Evolutionary conservation across 2,888 invertebrate species (phyloP).

Genomic region (Falcaria lacertinaria): DNA sequence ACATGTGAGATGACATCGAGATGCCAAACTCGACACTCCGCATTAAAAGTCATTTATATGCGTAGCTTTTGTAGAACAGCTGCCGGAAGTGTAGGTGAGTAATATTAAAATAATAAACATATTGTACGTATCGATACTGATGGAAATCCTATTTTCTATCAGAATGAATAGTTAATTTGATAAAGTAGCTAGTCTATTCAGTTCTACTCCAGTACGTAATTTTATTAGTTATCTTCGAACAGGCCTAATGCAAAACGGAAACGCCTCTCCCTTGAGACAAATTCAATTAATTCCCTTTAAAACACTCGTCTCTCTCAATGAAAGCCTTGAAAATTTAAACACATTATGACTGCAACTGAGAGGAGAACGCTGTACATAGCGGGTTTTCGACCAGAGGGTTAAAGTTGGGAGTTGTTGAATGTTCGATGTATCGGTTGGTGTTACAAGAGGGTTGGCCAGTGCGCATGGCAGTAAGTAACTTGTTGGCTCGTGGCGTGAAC

Average conservation of each 20-base stretch:
- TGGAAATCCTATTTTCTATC: no score
- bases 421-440: constrained; percentile 22
- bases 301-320: constrained; percentile 58
- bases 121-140: no score
- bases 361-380: constrained; percentile 18
- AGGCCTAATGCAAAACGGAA: constrained; percentile 70
- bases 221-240: constrained; percentile 61
- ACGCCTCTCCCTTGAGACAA: constrained; percentile 69
- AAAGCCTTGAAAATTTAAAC: constrained; percentile 72
- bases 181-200: constrained; percentile 23
- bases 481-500: constrained; percentile 62
- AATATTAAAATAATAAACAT: no score
- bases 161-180: no score
- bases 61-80: no score
- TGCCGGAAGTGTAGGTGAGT: no score
- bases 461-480: constrained; percentile 75
- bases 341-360: constrained; percentile 44
- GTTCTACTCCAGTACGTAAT: constrained; percentile 53
- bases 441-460: constrained; percentile 41
- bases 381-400: constrained; percentile 5
- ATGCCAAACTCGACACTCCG: no score
- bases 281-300: constrained; percentile 74
- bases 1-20: no score
- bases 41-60: no score
- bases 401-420: constrained; percentile 13